Evolutionary conservation across 2,797 vertebrate genomes (phyloP).

Genomic region (Muscicapa comitata): DNA sequence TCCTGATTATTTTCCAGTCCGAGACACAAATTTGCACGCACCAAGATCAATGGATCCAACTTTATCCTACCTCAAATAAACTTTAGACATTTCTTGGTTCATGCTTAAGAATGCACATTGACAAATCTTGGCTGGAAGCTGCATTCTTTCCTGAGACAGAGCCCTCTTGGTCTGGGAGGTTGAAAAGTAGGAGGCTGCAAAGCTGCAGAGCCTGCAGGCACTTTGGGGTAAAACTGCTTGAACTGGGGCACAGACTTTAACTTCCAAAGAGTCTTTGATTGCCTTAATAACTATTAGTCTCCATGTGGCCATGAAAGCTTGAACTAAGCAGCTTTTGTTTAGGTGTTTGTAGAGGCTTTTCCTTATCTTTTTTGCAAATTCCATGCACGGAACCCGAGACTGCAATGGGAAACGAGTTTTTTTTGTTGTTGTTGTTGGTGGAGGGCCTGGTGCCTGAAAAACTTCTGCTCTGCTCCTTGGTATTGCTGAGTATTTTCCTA

Average conservation of each 20-base stretch:
- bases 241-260: not conserved
- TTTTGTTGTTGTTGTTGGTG: not conserved
- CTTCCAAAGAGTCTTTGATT: not conserved
- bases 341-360: not conserved
- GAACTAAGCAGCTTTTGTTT: not conserved
- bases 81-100: not conserved
- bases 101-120: not conserved
- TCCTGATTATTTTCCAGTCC: not conserved
- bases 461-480: not conserved
- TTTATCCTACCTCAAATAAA: not conserved
- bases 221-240: not conserved
- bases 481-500: not conserved
- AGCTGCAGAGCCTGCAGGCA: accelerated
- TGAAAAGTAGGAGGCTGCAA: not conserved
- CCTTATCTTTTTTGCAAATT: not conserved
- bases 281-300: not conserved
- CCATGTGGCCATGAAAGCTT: not conserved
- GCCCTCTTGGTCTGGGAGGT: not conserved
- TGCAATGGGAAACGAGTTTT: not conserved
- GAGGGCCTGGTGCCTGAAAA: not conserved
- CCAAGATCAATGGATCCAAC: accelerated
- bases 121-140: not conserved
- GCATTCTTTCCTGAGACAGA: not conserved
- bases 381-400: not conserved
- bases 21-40: accelerated